Conservation (phyloP, 2,797 vertebrate genomes). For the Podarcis lilfordi region DNA sequence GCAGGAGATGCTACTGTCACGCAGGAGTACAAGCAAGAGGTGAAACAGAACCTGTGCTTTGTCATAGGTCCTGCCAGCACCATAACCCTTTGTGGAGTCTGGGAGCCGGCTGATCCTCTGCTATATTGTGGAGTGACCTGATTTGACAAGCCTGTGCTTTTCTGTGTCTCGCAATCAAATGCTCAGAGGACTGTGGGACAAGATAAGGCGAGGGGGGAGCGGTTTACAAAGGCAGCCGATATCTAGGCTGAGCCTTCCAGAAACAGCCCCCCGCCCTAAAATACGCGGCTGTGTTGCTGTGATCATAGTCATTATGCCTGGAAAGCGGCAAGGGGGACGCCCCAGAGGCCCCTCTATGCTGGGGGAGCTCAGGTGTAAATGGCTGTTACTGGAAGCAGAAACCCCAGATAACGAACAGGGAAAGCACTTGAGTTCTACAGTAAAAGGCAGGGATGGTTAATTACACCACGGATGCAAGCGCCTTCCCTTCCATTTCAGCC, state of each 20-base stretch:
- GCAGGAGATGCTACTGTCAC: no score
- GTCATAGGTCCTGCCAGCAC: not conserved
- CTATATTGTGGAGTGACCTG: not conserved
- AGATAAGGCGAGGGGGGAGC: not conserved
- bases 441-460: constrained; percentile 41
- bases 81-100: not conserved
- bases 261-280: no score
- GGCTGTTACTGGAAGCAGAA: not conserved
- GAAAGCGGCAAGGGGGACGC: not conserved
- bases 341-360: not conserved
- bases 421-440: not conserved
- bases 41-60: not conserved
- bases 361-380: not conserved
- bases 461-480: constrained; percentile 9
- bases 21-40: not conserved
- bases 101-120: no score
- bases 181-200: not conserved
- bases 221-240: not conserved
- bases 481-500: constrained; percentile 31
- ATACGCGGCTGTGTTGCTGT: not conserved
- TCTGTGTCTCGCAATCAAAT: not conserved
- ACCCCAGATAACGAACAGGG: not conserved
- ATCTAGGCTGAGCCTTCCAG: not conserved
- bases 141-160: not conserved
- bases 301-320: not conserved